Percentiles rank a stretch among this genome's conserved stretches.
These are phyloP conservation scores for Athalia rosae DNA, from an alignment of 2,888 invertebrate species.

Conservation along the genomic window DNA sequence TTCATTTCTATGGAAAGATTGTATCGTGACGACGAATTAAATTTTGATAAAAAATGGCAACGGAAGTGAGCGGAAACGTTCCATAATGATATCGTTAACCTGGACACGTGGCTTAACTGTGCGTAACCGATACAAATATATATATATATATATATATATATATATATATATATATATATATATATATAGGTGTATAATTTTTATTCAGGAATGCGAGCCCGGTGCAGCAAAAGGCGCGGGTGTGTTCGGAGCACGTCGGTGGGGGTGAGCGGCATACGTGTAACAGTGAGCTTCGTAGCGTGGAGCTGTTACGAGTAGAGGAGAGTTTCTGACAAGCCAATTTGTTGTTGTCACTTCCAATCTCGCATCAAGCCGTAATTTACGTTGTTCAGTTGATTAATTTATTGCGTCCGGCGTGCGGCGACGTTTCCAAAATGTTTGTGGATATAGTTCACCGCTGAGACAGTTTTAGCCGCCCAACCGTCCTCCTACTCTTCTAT, in stretches of 20 bases:
- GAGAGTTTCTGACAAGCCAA: constrained; percentile 58
- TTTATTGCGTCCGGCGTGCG: constrained; percentile 40
- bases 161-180: constrained; percentile 29
- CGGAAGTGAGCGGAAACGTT: constrained; percentile 47
- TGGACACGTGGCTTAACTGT: constrained; percentile 49
- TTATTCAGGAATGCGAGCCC: constrained; percentile 43
- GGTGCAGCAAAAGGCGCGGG: constrained; percentile 29
- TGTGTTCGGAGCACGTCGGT: constrained; percentile 1
- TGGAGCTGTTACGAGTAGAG: constrained; percentile 5
- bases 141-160: constrained; percentile 28
- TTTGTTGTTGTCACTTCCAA: constrained; percentile 61
- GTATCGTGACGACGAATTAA: constrained; percentile 41
- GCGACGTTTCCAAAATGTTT: constrained; percentile 38
- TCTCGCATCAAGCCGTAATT: constrained; percentile 54
- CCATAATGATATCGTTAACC: constrained; percentile 49
- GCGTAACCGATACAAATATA: constrained; percentile 49
- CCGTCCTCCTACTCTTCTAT: neutral
- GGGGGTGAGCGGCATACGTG: neutral
- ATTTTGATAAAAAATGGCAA: constrained; percentile 34
- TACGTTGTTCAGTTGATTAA: constrained; percentile 39
- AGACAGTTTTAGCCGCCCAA: constrained; percentile 34
- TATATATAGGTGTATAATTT: neutral
- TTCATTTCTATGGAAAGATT: constrained; percentile 26
- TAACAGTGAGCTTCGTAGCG: neutral
- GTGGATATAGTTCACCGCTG: constrained; percentile 3